Evolutionary conservation across 2,113 vertebrate genomes (phyloP), one percentile per base, ranked within the genome.

Genomic region (Myrmecobius fasciatus): DNA sequence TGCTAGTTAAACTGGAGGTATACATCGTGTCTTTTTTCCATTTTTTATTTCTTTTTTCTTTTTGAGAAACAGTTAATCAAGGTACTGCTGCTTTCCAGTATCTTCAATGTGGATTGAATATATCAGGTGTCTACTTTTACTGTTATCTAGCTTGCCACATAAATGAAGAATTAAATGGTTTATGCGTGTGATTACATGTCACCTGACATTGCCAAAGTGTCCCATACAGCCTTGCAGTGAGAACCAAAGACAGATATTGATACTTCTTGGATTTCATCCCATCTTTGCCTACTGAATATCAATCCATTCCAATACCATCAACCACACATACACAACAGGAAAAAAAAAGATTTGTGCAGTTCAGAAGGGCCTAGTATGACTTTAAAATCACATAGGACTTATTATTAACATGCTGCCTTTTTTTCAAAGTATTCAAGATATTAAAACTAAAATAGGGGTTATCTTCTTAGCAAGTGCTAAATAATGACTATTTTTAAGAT

Each of bases 401-500:
- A 47, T 31, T 12, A 20, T 49, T 96, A 95, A 96, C 92, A 95
- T 94, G 91, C 5, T 93, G n/a, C 5, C 7, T 96, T 94, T 94
- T 89, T 94, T 90, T 90, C 91, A 94, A 94, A 96, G 92, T 53
- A 49, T 90, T 96, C 28, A n/a, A 75, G 88, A 93, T 91, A 89
- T 83, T 92, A 95, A 96, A 92, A 89, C 93, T 91, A 95, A 83
- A 94, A 92, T 93, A 93, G 83, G 52, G 93, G 92, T 9, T 96
- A 88, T 88, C 96, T 95, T 67, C 83, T 90, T 95, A 96, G 60
- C 94, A 96, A 96, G 53, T 96, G 49, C 75, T 92, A 48, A 88
- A 94, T 88, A 43, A 92, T 93, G 90, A 92, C 51, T 95, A 89
- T 91, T 93, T 96, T 95, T 90, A 93, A 53, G 91, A 49, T 91